These are phyloP conservation scores for Myzus persicae DNA, from an alignment of 1,140 invertebrate genomes.

Conservation along the genomic window DNA sequence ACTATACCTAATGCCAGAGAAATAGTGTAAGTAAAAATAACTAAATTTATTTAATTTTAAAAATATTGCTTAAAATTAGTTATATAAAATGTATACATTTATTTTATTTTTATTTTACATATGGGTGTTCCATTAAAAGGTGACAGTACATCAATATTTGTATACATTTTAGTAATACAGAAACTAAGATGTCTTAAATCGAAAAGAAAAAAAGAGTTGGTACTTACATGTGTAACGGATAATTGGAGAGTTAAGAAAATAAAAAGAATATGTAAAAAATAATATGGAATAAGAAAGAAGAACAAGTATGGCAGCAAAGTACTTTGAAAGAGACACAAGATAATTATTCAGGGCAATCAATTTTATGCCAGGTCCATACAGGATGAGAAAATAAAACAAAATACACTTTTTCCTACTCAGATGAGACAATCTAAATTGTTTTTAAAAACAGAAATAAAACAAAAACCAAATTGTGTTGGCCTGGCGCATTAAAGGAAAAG, in stretches of 20 bases:
- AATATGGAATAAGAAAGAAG: neutral
- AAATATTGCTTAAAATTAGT: neutral
- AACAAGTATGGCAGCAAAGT: neutral
- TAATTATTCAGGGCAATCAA: neutral
- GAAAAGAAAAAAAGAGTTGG: neutral
- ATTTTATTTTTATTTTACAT: neutral
- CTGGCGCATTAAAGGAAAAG: too few relatives aligned
- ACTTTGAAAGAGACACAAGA: neutral
- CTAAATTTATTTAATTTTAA: neutral
- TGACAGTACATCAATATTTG: neutral
- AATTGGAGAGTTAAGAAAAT: neutral
- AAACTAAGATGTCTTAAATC: neutral
- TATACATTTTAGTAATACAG: neutral
- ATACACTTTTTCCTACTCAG: too few relatives aligned
- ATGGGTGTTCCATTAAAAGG: neutral
- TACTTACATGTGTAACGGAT: neutral
- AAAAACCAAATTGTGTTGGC: too few relatives aligned
- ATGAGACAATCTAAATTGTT: too few relatives aligned
- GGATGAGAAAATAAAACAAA: too few relatives aligned
- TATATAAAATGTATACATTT: too few relatives aligned
- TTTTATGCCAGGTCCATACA: neutral
- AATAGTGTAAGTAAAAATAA: slow-evolving; percentile 74
- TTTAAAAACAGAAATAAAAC: too few relatives aligned
- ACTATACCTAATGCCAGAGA: slow-evolving; percentile 94
- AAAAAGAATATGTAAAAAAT: neutral